These are phyloP conservation scores for Ditylenchus dipsaci DNA, from an alignment of 1,140 invertebrate genomes.

Conservation along the genomic window DNA sequence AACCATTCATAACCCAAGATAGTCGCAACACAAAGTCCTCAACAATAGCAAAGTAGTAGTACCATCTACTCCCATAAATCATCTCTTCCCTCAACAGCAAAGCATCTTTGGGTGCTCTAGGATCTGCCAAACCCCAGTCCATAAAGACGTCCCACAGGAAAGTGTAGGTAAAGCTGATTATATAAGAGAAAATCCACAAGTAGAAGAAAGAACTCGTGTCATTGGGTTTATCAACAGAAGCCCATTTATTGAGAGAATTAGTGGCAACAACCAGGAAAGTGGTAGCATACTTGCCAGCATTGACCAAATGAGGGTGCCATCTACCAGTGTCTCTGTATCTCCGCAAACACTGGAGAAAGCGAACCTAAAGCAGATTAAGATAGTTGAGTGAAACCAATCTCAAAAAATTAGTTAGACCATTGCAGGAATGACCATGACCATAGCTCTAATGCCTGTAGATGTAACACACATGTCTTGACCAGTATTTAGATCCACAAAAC, in stretches of 20 bases:
- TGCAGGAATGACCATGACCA: constrained; percentile 72
- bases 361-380: constrained; percentile 79
- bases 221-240: constrained; percentile 30
- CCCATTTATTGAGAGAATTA: constrained; percentile 66
- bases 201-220: constrained; percentile 50
- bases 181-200: constrained; percentile 54
- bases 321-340: constrained; percentile 73
- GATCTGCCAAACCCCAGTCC: constrained; percentile 96
- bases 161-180: constrained; percentile 65
- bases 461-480: constrained; percentile 59
- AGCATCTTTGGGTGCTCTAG: constrained; percentile 67
- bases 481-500: constrained; percentile 46
- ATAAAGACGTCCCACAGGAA: constrained; percentile 90
- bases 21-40: constrained; percentile 90
- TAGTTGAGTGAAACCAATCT: too few species aligned
- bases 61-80: constrained; percentile 67
- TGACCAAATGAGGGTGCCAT: constrained; percentile 88
- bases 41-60: constrained; percentile 94
- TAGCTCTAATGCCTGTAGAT: constrained; percentile 65
- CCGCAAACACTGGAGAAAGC: constrained; percentile 91
- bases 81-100: constrained; percentile 69
- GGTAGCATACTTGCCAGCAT: constrained; percentile 96
- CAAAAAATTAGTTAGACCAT: not conserved
- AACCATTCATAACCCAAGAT: constrained; percentile 77
- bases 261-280: constrained; percentile 75